Conservation (phyloP, 2,113 vertebrate genomes). For the Actinemys pallida region DNA sequence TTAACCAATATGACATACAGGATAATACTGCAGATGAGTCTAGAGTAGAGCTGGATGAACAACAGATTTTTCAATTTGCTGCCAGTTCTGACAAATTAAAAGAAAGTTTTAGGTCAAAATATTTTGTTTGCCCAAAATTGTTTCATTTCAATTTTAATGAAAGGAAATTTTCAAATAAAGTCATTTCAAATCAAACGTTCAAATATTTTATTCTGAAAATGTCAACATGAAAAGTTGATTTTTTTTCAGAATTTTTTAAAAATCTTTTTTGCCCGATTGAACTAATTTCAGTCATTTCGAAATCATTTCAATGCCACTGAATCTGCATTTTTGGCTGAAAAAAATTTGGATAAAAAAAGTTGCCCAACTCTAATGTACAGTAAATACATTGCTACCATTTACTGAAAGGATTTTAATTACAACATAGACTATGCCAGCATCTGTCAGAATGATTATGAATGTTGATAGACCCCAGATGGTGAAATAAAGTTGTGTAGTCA, state of each 20-base stretch:
- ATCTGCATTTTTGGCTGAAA: neutral
- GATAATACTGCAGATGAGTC: fast-evolving
- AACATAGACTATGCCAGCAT: fast-evolving
- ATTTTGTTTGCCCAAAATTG: neutral
- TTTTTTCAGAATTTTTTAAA: neutral
- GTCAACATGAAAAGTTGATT: neutral
- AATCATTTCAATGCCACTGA: neutral
- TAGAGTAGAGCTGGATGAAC: neutral
- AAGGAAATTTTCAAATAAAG: too few species aligned
- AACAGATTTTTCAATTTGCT: neutral
- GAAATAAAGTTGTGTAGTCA: fast-evolving
- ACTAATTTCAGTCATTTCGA: neutral
- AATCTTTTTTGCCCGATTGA: neutral
- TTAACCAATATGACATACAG: fast-evolving
- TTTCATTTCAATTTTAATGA: neutral
- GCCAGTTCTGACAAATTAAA: neutral
- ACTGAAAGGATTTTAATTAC: fast-evolving
- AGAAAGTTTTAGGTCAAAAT: neutral
- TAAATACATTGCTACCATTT: fast-evolving
- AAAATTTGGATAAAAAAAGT: neutral
- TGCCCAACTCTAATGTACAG: neutral
- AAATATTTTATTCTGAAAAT: neutral
- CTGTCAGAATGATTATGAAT: neutral
- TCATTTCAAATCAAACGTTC: neutral
- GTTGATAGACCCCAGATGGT: neutral